These are phyloP conservation scores for Rhincodon typus DNA, from an alignment of 2,797 vertebrate species.

Conservation along the genomic window DNA sequence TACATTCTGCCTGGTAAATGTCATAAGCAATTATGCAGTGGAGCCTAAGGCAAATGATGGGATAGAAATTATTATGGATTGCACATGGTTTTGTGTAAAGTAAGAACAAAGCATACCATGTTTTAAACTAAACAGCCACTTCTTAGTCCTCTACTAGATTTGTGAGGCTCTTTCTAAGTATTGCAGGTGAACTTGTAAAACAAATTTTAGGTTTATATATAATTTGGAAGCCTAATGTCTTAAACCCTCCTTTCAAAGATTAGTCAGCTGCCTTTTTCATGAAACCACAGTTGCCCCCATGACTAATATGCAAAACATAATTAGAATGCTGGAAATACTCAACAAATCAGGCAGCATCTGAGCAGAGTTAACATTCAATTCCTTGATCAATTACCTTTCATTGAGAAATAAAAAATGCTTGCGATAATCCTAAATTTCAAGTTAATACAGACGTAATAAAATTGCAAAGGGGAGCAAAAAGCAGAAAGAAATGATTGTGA, in stretches of 20 bases:
- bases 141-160: neutral
- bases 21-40: neutral
- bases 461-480: too few species aligned
- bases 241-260: neutral
- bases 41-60: neutral
- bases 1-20: neutral
- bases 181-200: too few species aligned
- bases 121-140: neutral
- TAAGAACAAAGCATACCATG: neutral
- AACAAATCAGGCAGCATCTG: too few species aligned
- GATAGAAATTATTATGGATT: neutral
- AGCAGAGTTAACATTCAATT: too few species aligned
- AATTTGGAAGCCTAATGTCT: neutral
- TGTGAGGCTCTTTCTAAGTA: neutral
- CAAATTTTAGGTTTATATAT: neutral
- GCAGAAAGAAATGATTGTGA: too few species aligned
- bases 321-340: neutral
- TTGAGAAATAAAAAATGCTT: too few species aligned
- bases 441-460: too few species aligned
- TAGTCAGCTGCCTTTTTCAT: neutral
- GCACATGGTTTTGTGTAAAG: neutral
- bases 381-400: too few species aligned
- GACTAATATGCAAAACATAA: neutral
- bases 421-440: too few species aligned
- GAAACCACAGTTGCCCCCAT: neutral